These are phyloP conservation scores for Erpornis zantholeuca DNA, from an alignment of 2,113 vertebrate genomes.

Conservation along the genomic window DNA sequence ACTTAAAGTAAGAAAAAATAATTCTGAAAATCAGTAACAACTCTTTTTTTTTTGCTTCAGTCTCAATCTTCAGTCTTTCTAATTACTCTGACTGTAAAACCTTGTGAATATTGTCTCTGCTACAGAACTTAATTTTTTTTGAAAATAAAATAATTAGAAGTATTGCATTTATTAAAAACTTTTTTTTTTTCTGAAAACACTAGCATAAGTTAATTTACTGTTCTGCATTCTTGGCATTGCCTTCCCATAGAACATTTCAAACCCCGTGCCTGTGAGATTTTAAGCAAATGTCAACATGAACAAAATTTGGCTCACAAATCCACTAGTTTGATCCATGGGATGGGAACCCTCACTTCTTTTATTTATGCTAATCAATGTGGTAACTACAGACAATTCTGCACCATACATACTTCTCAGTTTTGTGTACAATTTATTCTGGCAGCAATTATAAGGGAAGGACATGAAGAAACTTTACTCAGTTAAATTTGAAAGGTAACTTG, in stretches of 20 bases:
- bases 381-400: not conserved
- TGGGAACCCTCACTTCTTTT: not conserved
- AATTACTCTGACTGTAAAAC: not conserved
- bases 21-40: not conserved
- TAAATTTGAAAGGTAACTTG: not conserved
- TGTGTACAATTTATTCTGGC: not conserved
- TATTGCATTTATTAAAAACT: not conserved
- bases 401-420: not conserved
- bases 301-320: not conserved
- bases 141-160: not conserved
- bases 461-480: not conserved
- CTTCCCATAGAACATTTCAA: not conserved
- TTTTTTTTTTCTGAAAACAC: not conserved
- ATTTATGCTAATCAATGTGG: not conserved
- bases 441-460: not conserved
- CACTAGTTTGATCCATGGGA: not conserved
- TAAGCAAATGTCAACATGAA: not conserved
- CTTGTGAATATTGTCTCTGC: not conserved
- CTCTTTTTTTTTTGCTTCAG: not conserved
- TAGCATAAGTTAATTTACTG: not conserved
- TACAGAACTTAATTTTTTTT: not conserved
- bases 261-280: not conserved
- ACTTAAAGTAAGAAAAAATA: not conserved
- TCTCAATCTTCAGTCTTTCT: not conserved
- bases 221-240: not conserved